Evolutionary conservation across 1,140 invertebrate species (phyloP).

Genomic region (Phthorimaea operculella): DNA sequence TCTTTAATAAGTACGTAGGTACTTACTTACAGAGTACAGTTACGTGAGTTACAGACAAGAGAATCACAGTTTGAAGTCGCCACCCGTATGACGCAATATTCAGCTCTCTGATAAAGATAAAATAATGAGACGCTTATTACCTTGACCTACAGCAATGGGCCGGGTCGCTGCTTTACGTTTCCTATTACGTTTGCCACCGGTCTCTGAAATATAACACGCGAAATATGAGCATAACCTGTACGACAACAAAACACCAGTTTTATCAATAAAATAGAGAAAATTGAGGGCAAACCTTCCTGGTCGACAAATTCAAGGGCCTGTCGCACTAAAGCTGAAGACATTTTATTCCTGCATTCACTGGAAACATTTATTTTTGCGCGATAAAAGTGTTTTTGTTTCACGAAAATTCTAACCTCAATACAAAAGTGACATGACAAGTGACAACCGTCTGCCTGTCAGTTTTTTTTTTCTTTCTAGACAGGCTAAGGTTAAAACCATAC

Average conservation of each 20-base stretch:
- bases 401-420: slow-evolving; percentile 9
- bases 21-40: no score
- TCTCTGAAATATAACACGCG: slow-evolving; percentile 21
- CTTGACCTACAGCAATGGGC: slow-evolving; percentile 18
- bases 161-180: slow-evolving; percentile 7
- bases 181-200: slow-evolving; percentile 19
- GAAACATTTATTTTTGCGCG: slow-evolving; percentile 33
- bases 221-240: slow-evolving; percentile 7
- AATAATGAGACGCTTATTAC: slow-evolving; percentile 6
- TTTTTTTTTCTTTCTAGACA: not conserved
- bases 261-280: not conserved
- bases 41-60: no score
- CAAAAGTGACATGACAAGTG: not conserved
- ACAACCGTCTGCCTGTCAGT: not conserved
- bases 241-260: not conserved
- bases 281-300: slow-evolving; percentile 36
- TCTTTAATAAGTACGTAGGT: no score
- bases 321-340: slow-evolving; percentile 63
- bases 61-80: no score
- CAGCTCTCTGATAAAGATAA: no score
- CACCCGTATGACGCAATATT: no score
- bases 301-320: slow-evolving; percentile 63
- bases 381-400: slow-evolving; percentile 14
- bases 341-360: slow-evolving; percentile 34
- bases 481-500: slow-evolving; percentile 1